These are phyloP conservation scores for Podarcis cretensis DNA, from an alignment of 2,113 vertebrate species.

Conservation along the genomic window DNA sequence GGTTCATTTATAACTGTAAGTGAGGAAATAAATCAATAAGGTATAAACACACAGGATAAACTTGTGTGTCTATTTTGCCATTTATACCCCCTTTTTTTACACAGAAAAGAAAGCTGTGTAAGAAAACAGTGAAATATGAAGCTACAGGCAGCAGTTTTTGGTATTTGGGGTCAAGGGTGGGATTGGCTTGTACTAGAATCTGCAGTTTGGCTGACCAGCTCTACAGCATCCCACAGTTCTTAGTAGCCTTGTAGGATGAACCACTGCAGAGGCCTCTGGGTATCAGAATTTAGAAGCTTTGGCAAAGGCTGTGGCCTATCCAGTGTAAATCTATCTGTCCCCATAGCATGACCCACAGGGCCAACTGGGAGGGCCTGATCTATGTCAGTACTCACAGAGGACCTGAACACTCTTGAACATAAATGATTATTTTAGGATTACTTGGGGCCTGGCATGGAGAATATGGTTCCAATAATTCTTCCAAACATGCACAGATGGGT, in stretches of 20 bases:
- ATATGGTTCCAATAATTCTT: not conserved
- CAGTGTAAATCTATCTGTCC: not conserved
- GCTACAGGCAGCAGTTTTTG: too few species aligned
- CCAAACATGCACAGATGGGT: not conserved
- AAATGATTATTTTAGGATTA: not conserved
- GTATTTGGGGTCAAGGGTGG: too few species aligned
- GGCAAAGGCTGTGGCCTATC: not conserved
- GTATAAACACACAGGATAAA: too few species aligned
- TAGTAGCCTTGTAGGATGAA: not conserved
- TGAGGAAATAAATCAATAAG: too few species aligned
- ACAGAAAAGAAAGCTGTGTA: too few species aligned
- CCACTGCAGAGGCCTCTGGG: not conserved
- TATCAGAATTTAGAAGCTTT: not conserved
- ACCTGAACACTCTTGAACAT: not conserved
- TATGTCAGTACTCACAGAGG: not conserved
- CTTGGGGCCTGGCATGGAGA: not conserved
- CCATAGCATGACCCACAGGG: not conserved
- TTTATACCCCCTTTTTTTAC: too few species aligned
- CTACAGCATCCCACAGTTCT: too few species aligned
- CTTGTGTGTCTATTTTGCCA: too few species aligned
- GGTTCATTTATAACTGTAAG: too few species aligned
- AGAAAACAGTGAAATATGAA: too few species aligned
- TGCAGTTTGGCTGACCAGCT: too few species aligned
- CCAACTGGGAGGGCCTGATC: not conserved
- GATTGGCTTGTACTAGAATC: too few species aligned